Conservation (phyloP, 2,888 invertebrate genomes). For the Agrypnus murinus region DNA sequence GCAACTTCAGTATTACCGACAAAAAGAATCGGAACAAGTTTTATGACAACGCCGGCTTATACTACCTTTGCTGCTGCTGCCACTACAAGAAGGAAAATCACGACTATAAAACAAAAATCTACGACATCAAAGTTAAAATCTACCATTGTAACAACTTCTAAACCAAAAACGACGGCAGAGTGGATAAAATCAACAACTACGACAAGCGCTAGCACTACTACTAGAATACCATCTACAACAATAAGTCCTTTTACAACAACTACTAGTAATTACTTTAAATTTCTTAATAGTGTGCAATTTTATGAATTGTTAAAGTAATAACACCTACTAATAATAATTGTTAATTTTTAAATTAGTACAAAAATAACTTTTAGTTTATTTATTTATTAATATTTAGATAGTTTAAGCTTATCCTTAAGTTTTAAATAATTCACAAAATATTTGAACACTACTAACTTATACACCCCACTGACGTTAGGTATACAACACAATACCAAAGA, state of each 20-base stretch:
- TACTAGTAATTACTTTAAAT: constrained; percentile 59
- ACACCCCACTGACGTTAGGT: too few relatives aligned
- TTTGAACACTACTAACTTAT: not conserved
- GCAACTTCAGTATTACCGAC: constrained; percentile 41
- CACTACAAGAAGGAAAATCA: constrained; percentile 48
- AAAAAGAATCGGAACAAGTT: constrained; percentile 3
- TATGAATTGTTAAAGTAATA: constrained; percentile 3
- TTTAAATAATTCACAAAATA: constrained; percentile 2
- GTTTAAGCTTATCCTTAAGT: constrained; percentile 4
- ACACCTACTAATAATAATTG: too few relatives aligned
- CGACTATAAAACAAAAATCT: constrained; percentile 29
- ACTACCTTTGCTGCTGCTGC: constrained; percentile 33
- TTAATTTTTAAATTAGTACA: not conserved
- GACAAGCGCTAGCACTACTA: constrained; percentile 44
- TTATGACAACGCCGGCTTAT: constrained; percentile 11
- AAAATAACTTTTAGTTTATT: too few relatives aligned
- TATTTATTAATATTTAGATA: not conserved
- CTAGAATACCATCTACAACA: constrained; percentile 41
- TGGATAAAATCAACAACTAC: constrained; percentile 67
- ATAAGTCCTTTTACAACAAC: constrained; percentile 62
- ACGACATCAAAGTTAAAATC: constrained; percentile 70
- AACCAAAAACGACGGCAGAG: not conserved
- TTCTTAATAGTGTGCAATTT: constrained; percentile 43
- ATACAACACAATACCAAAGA: not conserved
- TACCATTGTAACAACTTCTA: constrained; percentile 63